Conservation (phyloP, 2,113 vertebrate genomes). For the Gallinago media region DNA sequence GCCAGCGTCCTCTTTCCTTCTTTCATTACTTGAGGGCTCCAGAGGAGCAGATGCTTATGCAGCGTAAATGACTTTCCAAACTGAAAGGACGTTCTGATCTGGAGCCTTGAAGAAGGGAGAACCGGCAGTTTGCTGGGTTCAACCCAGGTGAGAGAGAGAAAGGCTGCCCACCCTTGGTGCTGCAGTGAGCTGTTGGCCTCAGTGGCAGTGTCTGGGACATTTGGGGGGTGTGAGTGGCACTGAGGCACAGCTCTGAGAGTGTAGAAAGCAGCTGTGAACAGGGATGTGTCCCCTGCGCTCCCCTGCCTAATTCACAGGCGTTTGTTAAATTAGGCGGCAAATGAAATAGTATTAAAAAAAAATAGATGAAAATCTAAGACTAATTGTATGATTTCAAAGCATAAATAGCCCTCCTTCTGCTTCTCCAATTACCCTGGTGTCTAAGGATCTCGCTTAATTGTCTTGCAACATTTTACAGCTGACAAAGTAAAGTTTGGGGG, state of each 20-base stretch:
- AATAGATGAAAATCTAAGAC: background rate
- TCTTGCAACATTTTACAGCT: background rate
- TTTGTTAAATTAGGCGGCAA: conserved; percentile 3
- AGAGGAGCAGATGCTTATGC: background rate
- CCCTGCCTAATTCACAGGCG: background rate
- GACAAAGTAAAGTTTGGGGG: background rate
- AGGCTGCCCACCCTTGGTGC: fast-evolving
- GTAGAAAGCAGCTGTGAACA: background rate
- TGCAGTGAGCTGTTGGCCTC: background rate
- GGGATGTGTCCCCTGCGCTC: background rate
- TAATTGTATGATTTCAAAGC: background rate
- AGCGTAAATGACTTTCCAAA: background rate
- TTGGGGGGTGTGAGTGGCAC: background rate
- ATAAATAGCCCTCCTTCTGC: background rate
- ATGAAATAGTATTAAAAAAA: background rate
- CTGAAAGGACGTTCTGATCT: background rate
- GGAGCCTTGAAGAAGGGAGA: background rate
- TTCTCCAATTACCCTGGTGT: background rate
- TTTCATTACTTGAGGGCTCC: background rate
- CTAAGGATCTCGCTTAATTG: background rate
- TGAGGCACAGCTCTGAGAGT: background rate
- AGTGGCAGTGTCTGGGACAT: background rate
- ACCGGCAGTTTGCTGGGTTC: background rate
- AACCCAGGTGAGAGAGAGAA: background rate
- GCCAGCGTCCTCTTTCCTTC: background rate